phyloP scores from a whole-genome alignment of 2,113 vertebrate species.

The Channa argus region DNA sequence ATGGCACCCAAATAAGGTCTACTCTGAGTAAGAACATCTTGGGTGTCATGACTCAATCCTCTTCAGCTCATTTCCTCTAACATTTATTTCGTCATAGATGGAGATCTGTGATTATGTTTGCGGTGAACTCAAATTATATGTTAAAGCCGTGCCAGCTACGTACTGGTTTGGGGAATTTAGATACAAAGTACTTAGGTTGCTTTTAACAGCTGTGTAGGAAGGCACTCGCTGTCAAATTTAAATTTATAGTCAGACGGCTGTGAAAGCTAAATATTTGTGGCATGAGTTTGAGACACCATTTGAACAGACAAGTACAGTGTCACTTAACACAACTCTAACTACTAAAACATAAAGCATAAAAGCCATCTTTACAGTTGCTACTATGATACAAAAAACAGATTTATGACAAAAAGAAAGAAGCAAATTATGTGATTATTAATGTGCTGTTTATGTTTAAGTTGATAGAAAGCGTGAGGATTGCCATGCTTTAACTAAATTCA shows the following conservation, averaged over 20 bases:
- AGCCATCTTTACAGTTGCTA: background rate
- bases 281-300: background rate
- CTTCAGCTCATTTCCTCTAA: constrained; percentile 1
- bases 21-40: background rate
- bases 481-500: no score
- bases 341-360: constrained; percentile 15
- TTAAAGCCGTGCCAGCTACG: background rate
- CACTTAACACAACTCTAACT: constrained; percentile 3
- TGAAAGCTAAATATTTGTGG: constrained; percentile 22
- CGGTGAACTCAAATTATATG: background rate
- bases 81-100: background rate
- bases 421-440: background rate
- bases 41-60: background rate
- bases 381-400: background rate
- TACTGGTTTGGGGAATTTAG: background rate
- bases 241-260: constrained; percentile 6
- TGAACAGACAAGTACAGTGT: constrained; percentile 12
- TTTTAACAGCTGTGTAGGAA: constrained; percentile 3
- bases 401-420: background rate
- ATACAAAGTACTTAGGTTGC: background rate
- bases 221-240: background rate
- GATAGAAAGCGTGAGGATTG: no score
- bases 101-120: background rate
- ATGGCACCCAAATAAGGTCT: background rate
- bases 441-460: background rate